Evolutionary conservation across 2,888 invertebrate species (phyloP).

Genomic region (Lacanobia oleracea): DNA sequence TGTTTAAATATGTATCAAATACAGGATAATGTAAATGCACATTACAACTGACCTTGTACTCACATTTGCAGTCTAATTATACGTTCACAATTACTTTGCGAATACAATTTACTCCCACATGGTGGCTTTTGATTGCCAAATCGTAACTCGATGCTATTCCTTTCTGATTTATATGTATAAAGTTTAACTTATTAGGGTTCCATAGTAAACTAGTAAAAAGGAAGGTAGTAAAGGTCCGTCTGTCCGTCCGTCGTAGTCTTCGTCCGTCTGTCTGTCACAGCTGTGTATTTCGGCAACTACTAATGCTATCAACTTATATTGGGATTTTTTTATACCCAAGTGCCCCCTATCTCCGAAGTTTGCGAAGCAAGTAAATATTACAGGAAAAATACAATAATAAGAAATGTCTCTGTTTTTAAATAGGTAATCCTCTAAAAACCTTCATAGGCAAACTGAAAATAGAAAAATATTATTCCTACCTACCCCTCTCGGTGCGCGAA

Average conservation of each 20-base stretch:
- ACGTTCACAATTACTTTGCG: constrained; percentile 49
- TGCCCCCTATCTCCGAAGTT: background rate
- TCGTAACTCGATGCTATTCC: constrained; percentile 7
- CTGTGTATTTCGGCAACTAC: no score
- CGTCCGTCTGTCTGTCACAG: no score
- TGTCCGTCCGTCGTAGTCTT: no score
- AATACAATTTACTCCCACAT: constrained; percentile 50
- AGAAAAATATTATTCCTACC: background rate
- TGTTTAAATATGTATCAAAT: constrained; percentile 21
- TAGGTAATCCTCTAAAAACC: background rate
- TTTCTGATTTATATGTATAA: background rate
- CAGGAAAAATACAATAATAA: no score
- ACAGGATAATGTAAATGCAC: constrained; percentile 40
- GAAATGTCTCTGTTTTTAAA: background rate
- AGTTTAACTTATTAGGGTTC: background rate
- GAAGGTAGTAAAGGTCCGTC: no score
- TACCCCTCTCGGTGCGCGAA: background rate
- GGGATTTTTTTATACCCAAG: no score
- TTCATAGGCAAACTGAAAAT: no score
- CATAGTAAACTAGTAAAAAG: background rate
- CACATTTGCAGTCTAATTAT: constrained; percentile 60
- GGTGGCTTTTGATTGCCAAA: constrained; percentile 31
- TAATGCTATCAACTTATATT: no score
- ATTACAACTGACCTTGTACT: constrained; percentile 57
- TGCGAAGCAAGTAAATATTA: no score